Conservation (phyloP, 1,140 invertebrate species). For the Lordiphosa collinella region DNA sequence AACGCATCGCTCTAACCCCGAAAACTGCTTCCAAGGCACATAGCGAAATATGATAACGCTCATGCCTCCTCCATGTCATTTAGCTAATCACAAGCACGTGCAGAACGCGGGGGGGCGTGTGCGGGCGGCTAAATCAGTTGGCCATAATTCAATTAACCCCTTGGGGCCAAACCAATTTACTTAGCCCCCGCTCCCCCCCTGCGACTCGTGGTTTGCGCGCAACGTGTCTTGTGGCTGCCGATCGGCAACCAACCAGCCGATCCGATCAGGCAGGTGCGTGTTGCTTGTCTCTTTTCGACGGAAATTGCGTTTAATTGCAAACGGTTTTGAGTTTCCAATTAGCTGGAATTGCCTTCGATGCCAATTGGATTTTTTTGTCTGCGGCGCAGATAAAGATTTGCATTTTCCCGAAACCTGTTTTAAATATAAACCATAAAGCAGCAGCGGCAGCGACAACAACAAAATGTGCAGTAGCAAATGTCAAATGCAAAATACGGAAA, state of each 20-base stretch:
- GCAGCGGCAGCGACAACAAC: constrained; percentile 9
- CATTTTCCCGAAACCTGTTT: constrained; percentile 46
- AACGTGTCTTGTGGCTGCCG: constrained; percentile 16
- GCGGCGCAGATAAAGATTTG: constrained; percentile 12
- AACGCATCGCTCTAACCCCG: constrained; percentile 31
- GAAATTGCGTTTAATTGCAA: too few species aligned
- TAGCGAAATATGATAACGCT: neutral
- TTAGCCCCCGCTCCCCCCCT: constrained; percentile 2
- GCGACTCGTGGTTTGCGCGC: constrained; percentile 27
- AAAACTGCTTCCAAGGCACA: neutral
- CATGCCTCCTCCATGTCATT: constrained; percentile 1
- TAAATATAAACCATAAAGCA: constrained; percentile 55
- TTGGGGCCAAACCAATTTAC: constrained; percentile 68
- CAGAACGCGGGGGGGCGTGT: neutral
- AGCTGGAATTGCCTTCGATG: constrained; percentile 6
- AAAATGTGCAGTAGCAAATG: constrained; percentile 14
- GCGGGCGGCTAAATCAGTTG: constrained; percentile 51
- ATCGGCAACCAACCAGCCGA: too few species aligned
- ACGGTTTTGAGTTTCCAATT: constrained; percentile 8
- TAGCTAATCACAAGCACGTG: constrained; percentile 50
- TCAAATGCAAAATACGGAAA: constrained; percentile 43
- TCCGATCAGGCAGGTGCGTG: too few species aligned
- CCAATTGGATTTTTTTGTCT: constrained; percentile 16
- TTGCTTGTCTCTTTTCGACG: neutral
- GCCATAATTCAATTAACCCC: constrained; percentile 75